Evolutionary conservation across 1,140 invertebrate species (phyloP).

Genomic region (Brachystomella parvula): DNA sequence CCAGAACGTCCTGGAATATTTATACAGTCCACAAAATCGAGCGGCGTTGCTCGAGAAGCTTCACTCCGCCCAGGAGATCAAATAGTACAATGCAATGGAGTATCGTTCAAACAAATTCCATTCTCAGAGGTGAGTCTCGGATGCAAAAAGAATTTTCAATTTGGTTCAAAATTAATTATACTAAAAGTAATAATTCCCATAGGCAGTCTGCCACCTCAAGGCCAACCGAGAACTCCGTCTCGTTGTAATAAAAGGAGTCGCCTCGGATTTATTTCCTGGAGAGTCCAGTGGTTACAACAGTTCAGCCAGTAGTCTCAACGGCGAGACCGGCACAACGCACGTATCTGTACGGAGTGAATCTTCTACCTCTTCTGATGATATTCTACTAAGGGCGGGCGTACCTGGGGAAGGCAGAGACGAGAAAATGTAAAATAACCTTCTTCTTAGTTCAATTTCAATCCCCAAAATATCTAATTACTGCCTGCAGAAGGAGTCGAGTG

Average conservation of each 20-base stretch:
- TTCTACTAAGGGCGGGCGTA: too few relatives aligned
- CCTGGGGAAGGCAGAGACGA: too few relatives aligned
- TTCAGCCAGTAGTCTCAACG: constrained; percentile 65
- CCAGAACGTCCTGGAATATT: constrained; percentile 77
- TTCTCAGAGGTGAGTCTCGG: constrained; percentile 61
- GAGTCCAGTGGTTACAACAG: constrained; percentile 72
- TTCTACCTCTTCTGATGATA: neutral
- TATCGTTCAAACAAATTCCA: constrained; percentile 62
- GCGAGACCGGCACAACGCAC: constrained; percentile 44
- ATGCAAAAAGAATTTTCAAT: neutral
- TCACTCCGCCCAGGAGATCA: constrained; percentile 85
- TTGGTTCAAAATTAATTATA: neutral
- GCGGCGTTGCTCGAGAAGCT: constrained; percentile 73
- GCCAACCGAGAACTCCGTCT: constrained; percentile 62
- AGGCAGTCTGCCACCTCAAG: constrained; percentile 70
- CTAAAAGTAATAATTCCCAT: neutral
- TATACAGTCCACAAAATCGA: constrained; percentile 81
- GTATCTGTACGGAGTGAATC: constrained; percentile 6
- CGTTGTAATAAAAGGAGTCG: constrained; percentile 61
- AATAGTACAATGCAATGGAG: constrained; percentile 81
- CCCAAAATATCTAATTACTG: too few relatives aligned
- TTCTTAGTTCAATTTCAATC: too few relatives aligned
- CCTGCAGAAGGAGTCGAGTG: constrained; percentile 10
- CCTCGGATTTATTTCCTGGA: constrained; percentile 64
- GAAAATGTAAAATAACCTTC: too few relatives aligned